phyloP scores from a whole-genome alignment of 2,113 vertebrate species.

The Solea senegalensis region DNA sequence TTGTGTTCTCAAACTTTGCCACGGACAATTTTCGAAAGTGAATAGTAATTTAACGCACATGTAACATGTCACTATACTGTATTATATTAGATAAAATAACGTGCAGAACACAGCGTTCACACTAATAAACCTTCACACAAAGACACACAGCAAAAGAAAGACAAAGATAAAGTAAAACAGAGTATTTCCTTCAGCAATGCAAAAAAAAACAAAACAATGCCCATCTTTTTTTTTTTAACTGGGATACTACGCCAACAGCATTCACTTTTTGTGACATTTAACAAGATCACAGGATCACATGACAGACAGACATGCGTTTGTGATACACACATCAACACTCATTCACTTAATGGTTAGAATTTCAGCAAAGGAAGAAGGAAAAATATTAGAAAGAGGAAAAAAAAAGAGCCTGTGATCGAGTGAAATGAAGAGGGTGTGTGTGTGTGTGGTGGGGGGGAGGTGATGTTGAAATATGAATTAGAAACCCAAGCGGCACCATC shows the following conservation, averaged over 20 bases:
- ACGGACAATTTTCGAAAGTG: not conserved
- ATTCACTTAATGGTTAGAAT: slow-evolving; percentile 58
- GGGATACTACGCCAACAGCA: not conserved
- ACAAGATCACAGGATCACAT: slow-evolving; percentile 65
- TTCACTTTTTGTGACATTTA: slow-evolving; percentile 62
- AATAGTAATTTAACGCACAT: not conserved
- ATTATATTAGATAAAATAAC: no score
- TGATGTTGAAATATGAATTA: slow-evolving; percentile 80
- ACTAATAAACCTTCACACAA: no score
- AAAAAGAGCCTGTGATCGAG: slow-evolving; percentile 5
- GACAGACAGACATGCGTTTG: slow-evolving; percentile 63
- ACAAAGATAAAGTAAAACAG: no score
- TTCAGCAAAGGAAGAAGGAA: slow-evolving; percentile 1
- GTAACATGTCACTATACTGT: no score
- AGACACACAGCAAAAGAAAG: no score
- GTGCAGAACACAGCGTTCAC: no score
- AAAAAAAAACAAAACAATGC: no score
- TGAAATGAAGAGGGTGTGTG: slow-evolving; percentile 23
- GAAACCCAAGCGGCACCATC: slow-evolving; percentile 78
- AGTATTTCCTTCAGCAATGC: not conserved
- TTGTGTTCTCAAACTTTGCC: not conserved
- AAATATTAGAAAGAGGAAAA: not conserved
- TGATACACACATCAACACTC: slow-evolving; percentile 45
- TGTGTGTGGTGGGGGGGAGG: not conserved
- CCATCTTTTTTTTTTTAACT: no score